Conservation (phyloP, 1,140 invertebrate genomes). For the Macrostomum lignano region DNA sequence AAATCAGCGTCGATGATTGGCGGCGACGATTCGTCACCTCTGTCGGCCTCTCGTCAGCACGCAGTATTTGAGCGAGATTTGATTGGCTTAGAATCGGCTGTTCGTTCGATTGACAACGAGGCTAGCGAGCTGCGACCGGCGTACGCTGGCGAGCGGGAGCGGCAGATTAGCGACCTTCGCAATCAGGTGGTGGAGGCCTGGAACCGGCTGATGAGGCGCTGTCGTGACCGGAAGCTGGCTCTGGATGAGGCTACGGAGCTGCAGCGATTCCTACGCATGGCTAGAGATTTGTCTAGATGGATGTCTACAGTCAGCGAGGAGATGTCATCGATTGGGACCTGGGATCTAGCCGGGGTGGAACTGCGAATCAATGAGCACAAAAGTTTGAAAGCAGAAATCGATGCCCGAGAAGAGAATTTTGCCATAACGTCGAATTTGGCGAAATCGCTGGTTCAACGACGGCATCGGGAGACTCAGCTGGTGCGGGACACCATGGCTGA, state of each 20-base stretch:
- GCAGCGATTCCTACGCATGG: conserved; percentile 90
- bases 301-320: conserved; percentile 90
- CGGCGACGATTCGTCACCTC: conserved; percentile 74
- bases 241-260: conserved; percentile 72
- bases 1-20: conserved; percentile 83
- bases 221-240: conserved; percentile 52
- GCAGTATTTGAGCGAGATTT: conserved; percentile 79
- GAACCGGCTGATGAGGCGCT: conserved; percentile 56
- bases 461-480: conserved; percentile 62
- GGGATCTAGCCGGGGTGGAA: conserved; percentile 87
- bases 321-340: conserved; percentile 68
- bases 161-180: conserved; percentile 69
- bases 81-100: conserved; percentile 59
- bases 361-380: conserved; percentile 97
- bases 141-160: conserved; percentile 73
- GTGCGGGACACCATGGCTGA: conserved; percentile 13
- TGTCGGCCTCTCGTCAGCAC: conserved; percentile 69
- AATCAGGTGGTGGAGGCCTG: conserved; percentile 75
- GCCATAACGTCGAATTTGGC: conserved; percentile 70
- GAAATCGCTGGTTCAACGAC: conserved; percentile 63
- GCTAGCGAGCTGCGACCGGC: conserved; percentile 55
- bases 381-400: conserved; percentile 89
- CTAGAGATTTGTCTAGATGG: conserved; percentile 77
- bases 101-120: conserved; percentile 67
- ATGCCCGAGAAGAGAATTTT: conserved; percentile 88